Evolutionary conservation across 2,888 invertebrate genomes (phyloP).

Genomic region (Chrysodeixis includens): DNA sequence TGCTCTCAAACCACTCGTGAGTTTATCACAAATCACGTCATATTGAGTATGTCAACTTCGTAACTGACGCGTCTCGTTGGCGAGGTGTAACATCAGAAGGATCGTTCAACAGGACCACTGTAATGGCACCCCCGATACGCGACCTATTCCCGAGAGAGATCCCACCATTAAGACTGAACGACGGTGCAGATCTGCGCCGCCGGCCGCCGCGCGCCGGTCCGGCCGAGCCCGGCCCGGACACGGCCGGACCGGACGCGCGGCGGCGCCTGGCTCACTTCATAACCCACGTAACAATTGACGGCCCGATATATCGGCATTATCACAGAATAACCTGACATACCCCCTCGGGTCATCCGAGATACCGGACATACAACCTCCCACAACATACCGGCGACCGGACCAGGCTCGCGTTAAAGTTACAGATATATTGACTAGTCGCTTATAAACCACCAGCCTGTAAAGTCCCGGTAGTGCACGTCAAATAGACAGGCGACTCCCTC

Average conservation of each 20-base stretch:
- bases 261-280: slow-evolving; percentile 7
- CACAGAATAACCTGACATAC: slow-evolving; percentile 8
- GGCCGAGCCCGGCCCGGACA: neutral
- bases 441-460: neutral
- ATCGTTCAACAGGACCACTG: slow-evolving; percentile 8
- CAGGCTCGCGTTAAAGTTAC: slow-evolving; percentile 32
- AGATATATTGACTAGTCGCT: slow-evolving; percentile 58
- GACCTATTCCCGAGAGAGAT: slow-evolving; percentile 12
- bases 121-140: slow-evolving; percentile 4
- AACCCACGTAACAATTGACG: slow-evolving; percentile 5
- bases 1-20: neutral
- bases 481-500: slow-evolving; percentile 11
- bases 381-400: slow-evolving; percentile 11
- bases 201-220: neutral
- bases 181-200: slow-evolving; percentile 8
- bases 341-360: slow-evolving; percentile 12
- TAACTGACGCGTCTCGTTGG: neutral
- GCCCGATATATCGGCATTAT: slow-evolving; percentile 11
- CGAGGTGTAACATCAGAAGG: neutral
- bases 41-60: slow-evolving; percentile 1
- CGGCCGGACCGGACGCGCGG: neutral
- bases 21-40: neutral
- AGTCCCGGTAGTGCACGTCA: slow-evolving; percentile 34
- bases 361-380: slow-evolving; percentile 8
- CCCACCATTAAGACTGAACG: slow-evolving; percentile 50